Evolutionary conservation across 2,113 vertebrate genomes (phyloP).

Genomic region (Hemicordylus capensis): DNA sequence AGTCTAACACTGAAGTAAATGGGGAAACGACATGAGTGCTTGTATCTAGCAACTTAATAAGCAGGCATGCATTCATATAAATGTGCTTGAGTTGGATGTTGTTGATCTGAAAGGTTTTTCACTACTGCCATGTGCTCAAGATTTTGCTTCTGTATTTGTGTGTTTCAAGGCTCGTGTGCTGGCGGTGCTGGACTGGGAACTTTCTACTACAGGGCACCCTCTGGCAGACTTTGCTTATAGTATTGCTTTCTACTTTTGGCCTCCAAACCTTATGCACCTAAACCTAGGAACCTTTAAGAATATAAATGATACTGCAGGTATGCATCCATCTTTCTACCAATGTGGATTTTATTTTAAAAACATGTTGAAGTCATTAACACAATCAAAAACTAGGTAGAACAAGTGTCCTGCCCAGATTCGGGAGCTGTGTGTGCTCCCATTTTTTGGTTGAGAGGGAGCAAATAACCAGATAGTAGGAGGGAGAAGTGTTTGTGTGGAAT

Average conservation of each 20-base stretch:
- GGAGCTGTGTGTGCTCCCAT: no score
- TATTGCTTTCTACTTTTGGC: constrained; percentile 80
- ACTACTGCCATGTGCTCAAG: neutral
- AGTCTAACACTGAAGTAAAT: neutral
- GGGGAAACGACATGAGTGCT: neutral
- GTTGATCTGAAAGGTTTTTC: neutral
- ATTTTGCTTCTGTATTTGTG: constrained; percentile 34
- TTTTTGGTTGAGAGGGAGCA: no score
- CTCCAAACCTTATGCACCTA: constrained; percentile 46
- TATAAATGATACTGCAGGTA: constrained; percentile 67
- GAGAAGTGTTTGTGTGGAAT: no score
- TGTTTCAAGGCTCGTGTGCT: constrained; percentile 83
- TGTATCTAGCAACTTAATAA: neutral
- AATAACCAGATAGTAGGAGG: no score
- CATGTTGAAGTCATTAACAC: no score
- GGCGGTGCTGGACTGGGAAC: constrained; percentile 93
- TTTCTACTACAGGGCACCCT: constrained; percentile 92
- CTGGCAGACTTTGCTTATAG: constrained; percentile 86
- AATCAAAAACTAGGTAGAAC: no score
- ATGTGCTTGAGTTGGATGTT: neutral
- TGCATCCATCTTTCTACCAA: constrained; percentile 18
- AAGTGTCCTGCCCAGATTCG: no score
- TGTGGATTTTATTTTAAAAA: neutral
- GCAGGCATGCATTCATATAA: neutral
- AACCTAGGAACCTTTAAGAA: constrained; percentile 9